phyloP scores from a whole-genome alignment of 2,888 invertebrate species.

The Spicauda simplicius region DNA sequence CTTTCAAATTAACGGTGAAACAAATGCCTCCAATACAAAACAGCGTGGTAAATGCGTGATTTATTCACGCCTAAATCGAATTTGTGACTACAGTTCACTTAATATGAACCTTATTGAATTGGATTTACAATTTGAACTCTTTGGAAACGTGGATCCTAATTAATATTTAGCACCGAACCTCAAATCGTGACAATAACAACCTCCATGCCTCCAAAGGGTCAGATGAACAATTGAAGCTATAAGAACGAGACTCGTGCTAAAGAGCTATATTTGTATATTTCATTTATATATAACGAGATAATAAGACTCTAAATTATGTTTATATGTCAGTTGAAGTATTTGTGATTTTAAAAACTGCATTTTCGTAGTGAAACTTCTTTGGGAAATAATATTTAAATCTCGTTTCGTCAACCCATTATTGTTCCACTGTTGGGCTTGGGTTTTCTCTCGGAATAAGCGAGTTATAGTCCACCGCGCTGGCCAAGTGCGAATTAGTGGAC shows the following conservation, averaged over 20 bases:
- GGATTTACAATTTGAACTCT: slow-evolving; percentile 6
- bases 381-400: no score
- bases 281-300: no score
- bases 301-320: no score
- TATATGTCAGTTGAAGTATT: no score
- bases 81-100: not conserved
- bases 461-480: no score
- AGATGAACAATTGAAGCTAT: not conserved
- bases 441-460: no score
- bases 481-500: no score
- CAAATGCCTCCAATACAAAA: not conserved
- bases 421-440: no score
- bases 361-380: no score
- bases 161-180: slow-evolving; percentile 24
- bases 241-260: slow-evolving; percentile 1
- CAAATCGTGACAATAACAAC: slow-evolving; percentile 33
- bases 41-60: not conserved
- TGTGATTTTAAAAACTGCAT: no score
- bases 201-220: slow-evolving; percentile 4
- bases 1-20: not conserved
- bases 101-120: slow-evolving; percentile 7
- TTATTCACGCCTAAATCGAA: not conserved
- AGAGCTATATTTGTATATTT: not conserved
- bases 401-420: no score
- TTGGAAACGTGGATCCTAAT: slow-evolving; percentile 19